Evolutionary conservation across 2,888 invertebrate species (phyloP).

Genomic region (Beris chalybata): DNA sequence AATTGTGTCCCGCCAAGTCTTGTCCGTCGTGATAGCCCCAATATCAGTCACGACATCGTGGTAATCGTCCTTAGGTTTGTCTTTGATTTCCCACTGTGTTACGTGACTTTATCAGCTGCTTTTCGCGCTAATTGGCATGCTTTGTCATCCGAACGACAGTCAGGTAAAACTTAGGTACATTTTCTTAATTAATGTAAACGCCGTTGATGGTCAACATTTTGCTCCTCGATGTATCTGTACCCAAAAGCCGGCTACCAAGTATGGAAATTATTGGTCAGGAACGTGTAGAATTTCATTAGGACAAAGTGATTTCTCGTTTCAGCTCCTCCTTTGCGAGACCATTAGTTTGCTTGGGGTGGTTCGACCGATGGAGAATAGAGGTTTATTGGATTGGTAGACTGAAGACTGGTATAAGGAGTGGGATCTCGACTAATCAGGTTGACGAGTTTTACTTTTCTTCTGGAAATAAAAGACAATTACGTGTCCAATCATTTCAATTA

Average conservation of each 20-base stretch:
- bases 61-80: too few relatives aligned
- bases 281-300: constrained; percentile 32
- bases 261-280: constrained; percentile 29
- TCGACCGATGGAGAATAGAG: not conserved
- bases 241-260: not conserved
- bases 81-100: too few relatives aligned
- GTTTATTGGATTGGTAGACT: not conserved
- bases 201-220: constrained; percentile 13
- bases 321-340: not conserved
- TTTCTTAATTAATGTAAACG: constrained; percentile 19
- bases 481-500: constrained; percentile 30
- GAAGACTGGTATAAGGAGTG: not conserved
- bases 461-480: constrained; percentile 28
- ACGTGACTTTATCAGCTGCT: too few relatives aligned
- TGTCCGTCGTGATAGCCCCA: too few relatives aligned
- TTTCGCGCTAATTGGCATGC: too few relatives aligned
- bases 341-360: not conserved
- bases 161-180: constrained; percentile 6
- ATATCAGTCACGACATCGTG: too few relatives aligned
- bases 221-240: not conserved
- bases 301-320: constrained; percentile 26
- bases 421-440: constrained; percentile 24
- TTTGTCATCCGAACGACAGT: too few relatives aligned
- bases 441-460: constrained; percentile 25
- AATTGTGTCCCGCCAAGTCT: too few relatives aligned